Evolutionary conservation across 2,113 vertebrate species (phyloP).

Genomic region (Hemiscyllium ocellatum): DNA sequence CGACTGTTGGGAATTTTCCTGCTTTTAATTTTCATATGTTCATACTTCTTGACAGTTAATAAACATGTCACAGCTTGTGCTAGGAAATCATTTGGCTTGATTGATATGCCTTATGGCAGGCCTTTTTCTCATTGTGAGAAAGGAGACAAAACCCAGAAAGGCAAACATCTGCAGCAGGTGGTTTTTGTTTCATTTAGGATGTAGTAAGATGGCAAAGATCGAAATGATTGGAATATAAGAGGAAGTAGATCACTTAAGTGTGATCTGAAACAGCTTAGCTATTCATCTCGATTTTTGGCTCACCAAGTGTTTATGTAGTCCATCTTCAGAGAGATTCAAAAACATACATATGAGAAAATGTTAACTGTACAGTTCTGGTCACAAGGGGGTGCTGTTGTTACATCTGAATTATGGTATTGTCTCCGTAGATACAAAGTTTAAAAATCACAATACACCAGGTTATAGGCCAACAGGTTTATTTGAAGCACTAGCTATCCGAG

Average conservation of each 20-base stretch:
- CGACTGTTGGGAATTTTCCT: not conserved
- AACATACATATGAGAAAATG: not conserved
- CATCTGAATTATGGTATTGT: not conserved
- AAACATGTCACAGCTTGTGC: not conserved
- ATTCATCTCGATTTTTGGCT: not conserved
- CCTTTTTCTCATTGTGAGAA: not conserved
- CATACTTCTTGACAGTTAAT: not conserved
- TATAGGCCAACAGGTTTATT: too few species aligned
- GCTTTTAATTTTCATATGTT: not conserved
- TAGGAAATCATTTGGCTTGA: not conserved
- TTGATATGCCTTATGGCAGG: not conserved
- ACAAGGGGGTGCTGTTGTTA: conserved; percentile 6
- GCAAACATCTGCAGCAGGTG: not conserved
- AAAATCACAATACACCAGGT: too few species aligned
- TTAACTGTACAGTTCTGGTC: not conserved
- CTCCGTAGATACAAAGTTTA: too few species aligned
- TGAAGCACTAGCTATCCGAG: too few species aligned
- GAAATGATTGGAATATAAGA: not conserved
- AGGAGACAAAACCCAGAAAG: not conserved
- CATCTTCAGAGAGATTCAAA: not conserved
- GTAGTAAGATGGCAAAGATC: not conserved
- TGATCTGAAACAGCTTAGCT: not conserved
- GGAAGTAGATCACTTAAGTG: not conserved
- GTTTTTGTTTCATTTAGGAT: not conserved
- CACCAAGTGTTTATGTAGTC: not conserved